Percentiles rank a stretch among this genome's conserved stretches.
Conservation (phyloP, 2,797 vertebrate species). For the Trachops cirrhosus region DNA sequence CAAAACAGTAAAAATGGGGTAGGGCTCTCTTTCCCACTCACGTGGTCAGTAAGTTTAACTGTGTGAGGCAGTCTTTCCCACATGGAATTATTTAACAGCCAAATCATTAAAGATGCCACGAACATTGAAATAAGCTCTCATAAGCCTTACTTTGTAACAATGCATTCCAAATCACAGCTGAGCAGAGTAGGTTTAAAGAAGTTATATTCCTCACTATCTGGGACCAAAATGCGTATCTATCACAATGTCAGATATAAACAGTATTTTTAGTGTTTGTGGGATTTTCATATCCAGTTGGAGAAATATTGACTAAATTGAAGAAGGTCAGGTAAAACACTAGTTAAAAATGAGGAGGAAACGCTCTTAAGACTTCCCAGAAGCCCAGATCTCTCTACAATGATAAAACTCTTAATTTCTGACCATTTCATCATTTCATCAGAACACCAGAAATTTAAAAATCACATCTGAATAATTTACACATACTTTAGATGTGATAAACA, state of each 20-base stretch:
- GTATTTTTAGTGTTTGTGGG: neutral
- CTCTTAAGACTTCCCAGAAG: neutral
- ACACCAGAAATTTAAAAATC: neutral
- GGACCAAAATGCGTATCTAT: neutral
- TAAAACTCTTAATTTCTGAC: neutral
- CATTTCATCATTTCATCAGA: neutral
- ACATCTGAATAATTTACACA: neutral
- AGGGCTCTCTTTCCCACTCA: neutral
- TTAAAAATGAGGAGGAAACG: neutral
- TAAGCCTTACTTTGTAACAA: neutral
- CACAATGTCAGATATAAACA: neutral
- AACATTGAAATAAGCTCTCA: neutral
- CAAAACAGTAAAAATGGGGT: neutral
- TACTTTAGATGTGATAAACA: neutral
- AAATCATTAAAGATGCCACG: too few species aligned
- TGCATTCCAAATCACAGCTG: neutral
- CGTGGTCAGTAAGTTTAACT: neutral
- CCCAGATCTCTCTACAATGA: neutral
- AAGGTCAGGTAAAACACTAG: too few species aligned
- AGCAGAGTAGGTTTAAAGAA: neutral
- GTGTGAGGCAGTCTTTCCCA: neutral
- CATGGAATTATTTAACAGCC: neutral
- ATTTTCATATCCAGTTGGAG: neutral
- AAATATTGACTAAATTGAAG: neutral
- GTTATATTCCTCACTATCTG: neutral